phyloP scores from a whole-genome alignment of 2,113 vertebrate species.

The Propithecus coquereli region DNA sequence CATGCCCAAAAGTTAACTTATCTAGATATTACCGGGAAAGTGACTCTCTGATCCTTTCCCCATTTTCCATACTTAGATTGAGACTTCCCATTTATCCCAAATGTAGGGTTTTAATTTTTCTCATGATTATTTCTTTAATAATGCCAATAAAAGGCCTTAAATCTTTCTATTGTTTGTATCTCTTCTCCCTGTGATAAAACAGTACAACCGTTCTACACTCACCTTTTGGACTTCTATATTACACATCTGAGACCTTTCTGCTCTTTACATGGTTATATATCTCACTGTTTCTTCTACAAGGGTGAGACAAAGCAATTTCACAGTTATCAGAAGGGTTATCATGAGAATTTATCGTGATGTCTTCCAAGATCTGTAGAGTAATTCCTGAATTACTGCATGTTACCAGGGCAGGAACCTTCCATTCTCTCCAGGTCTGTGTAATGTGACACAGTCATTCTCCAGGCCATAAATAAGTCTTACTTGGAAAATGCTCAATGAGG shows the following conservation, averaged over 20 bases:
- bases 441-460: neutral
- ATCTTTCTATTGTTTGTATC: neutral
- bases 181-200: neutral
- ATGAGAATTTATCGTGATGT: conserved; percentile 11
- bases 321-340: neutral
- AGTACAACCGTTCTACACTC: neutral
- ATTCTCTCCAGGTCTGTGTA: neutral
- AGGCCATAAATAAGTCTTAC: neutral
- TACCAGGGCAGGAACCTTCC: neutral
- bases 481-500: neutral
- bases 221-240: neutral
- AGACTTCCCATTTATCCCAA: neutral
- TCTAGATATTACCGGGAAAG: neutral
- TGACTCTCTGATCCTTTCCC: neutral
- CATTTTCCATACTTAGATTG: neutral
- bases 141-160: neutral
- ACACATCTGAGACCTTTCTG: neutral
- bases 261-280: neutral
- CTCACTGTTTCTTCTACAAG: neutral
- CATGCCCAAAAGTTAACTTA: neutral
- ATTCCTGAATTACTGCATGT: neutral
- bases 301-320: conserved; percentile 37
- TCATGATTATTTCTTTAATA: neutral
- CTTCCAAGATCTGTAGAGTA: neutral
- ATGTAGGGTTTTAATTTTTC: neutral